These are phyloP conservation scores for Calycopis cecrops DNA, from an alignment of 1,140 invertebrate genomes.

Conservation along the genomic window DNA sequence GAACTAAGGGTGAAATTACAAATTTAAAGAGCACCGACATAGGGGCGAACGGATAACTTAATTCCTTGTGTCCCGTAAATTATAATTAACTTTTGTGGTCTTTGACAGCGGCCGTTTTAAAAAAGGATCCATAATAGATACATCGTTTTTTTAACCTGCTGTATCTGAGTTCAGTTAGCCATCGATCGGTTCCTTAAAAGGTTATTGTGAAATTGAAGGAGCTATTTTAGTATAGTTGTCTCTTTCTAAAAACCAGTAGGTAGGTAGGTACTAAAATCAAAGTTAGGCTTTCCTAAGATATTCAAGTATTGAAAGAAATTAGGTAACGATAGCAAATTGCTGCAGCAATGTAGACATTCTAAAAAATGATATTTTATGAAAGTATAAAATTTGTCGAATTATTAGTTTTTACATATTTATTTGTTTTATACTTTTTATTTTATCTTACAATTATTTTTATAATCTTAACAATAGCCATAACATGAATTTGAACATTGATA, in stretches of 20 bases:
- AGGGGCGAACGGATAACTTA: slow-evolving; percentile 59
- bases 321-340: no score
- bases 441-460: no score
- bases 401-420: no score
- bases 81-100: slow-evolving; percentile 70
- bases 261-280: no score
- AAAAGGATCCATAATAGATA: slow-evolving; percentile 66
- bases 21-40: slow-evolving; percentile 55
- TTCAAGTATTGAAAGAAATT: no score
- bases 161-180: slow-evolving; percentile 50
- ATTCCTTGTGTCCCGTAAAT: slow-evolving; percentile 64
- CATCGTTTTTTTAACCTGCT: slow-evolving; percentile 67
- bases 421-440: no score
- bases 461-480: no score
- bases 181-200: slow-evolving; percentile 40
- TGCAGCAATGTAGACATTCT: no score
- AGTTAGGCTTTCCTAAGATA: no score
- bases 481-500: no score
- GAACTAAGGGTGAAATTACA: slow-evolving; percentile 51
- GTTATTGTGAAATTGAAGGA: slow-evolving; percentile 26
- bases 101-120: slow-evolving; percentile 47
- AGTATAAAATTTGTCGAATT: no score
- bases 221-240: slow-evolving; percentile 21
- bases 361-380: no score
- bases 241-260: slow-evolving; percentile 31